A percentile compares a stretch with the other conserved stretches of the same genome.
phyloP scores from a whole-genome alignment of 2,113 vertebrate genomes.

The Anoplopoma fimbria region DNA sequence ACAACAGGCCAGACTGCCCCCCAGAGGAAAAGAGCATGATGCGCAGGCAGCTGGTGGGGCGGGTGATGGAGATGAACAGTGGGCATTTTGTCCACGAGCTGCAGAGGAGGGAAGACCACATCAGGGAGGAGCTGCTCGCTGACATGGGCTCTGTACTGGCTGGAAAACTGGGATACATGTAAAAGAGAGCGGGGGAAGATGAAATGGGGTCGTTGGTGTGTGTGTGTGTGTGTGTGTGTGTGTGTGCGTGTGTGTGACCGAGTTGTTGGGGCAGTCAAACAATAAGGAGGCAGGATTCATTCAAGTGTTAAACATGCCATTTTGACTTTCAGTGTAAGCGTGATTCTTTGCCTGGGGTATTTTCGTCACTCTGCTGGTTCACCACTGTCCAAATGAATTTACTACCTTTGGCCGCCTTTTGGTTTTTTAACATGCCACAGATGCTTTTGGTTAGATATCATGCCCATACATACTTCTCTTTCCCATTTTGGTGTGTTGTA shows the following conservation, averaged over 20 bases:
- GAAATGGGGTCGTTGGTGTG: not conserved
- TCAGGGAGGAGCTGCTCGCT: constrained; percentile 70
- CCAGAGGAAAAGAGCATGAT: constrained; percentile 10
- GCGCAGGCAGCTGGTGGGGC: constrained; percentile 55
- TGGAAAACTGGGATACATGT: constrained; percentile 58
- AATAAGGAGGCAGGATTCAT: constrained; percentile 3
- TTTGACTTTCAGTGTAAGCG: constrained; percentile 20
- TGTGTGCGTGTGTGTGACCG: not conserved
- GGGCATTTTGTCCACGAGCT: constrained; percentile 77
- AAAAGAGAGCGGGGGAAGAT: constrained; percentile 16
- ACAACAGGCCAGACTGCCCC: constrained; percentile 38
- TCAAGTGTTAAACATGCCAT: constrained; percentile 28
- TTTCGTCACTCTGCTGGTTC: constrained; percentile 26
- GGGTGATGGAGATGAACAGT: constrained; percentile 61
- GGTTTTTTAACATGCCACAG: constrained; percentile 30
- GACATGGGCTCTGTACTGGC: constrained; percentile 72
- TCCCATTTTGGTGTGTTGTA: constrained; percentile 10
- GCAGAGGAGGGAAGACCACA: constrained; percentile 70
- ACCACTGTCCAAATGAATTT: constrained; percentile 38
- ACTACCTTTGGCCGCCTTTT: not conserved
- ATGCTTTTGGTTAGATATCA: constrained; percentile 41
- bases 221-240: not conserved
- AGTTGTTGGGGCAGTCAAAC: not conserved
- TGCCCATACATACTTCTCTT: not conserved
- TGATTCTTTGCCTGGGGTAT: constrained; percentile 23